phyloP scores from a whole-genome alignment of 2,888 invertebrate genomes.

The Stegophylla sp. region DNA sequence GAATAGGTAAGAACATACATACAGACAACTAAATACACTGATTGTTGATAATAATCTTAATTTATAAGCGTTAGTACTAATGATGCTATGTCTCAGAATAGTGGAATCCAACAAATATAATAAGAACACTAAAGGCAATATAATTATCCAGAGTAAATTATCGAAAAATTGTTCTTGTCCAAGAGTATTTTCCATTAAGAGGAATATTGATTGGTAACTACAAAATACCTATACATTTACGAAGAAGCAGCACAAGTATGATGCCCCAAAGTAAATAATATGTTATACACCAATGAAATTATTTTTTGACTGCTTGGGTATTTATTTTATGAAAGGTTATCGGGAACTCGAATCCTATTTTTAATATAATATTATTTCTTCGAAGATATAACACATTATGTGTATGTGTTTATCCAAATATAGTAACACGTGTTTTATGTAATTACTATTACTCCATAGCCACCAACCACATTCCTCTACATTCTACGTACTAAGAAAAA shows the following conservation, averaged over 20 bases:
- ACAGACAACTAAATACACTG: too few relatives aligned
- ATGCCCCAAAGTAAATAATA: constrained; percentile 3
- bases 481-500: too few relatives aligned
- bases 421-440: not conserved
- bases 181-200: constrained; percentile 6
- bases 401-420: not conserved
- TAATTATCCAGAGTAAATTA: too few relatives aligned
- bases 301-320: not conserved
- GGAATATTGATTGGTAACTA: not conserved
- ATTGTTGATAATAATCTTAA: too few relatives aligned
- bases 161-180: not conserved
- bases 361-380: not conserved
- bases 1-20: too few relatives aligned
- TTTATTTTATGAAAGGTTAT: constrained; percentile 9
- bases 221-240: not conserved
- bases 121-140: too few relatives aligned
- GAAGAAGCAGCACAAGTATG: not conserved
- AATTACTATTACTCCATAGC: too few relatives aligned
- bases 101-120: too few relatives aligned
- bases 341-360: not conserved
- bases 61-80: too few relatives aligned
- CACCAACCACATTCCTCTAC: too few relatives aligned
- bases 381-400: not conserved
- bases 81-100: too few relatives aligned
- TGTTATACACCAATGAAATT: constrained; percentile 1